Base-by-base conservation (phyloP, 2,113 vertebrate genomes). In the Maccullochella peelii region DNA sequence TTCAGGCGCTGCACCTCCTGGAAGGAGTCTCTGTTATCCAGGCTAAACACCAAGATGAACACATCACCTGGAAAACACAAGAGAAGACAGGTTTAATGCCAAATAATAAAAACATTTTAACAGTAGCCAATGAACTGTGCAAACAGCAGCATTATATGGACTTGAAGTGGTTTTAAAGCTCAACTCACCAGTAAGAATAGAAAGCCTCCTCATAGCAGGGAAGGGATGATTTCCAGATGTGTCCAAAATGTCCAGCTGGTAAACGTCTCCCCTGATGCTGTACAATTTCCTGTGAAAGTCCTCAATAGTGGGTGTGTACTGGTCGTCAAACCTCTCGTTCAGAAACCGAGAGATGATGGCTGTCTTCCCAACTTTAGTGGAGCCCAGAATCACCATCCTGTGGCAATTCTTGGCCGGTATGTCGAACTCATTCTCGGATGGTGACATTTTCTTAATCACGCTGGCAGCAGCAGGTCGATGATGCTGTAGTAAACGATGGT, bases 221-320 rank as follows among this genome's bases (percentile, higher is more conserved):
- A 99, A 99, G 0, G 98, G 98, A 50, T 99, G 98, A 66, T 99
- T 98, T 77, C 98, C 98, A 1, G 98, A 99, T 0, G 98, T 99
- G 95, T 99, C 98, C 70, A 99, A 94, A 90, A 99, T 98, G 93
- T 99, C 98, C 27, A 99, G 94, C 93, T 98, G 98, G 83, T 99
- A 99, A 67, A 98, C 95, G 55, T 98, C 97, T 1, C 98, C 98
- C 0, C 95, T 95, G 95, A 99, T 99, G 94, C 97, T 97, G 95
- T 99, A 99, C 91, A 99, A 97, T 94, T 99, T 99, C 91, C 98
- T 96, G 88, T 99, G 98, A 93, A 99, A 99, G 92, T 99, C 97
- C 93, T 99, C 98, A 68, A 99, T 98, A 69, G 98, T 99, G 52
- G 98, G 98, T 0, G 98, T 99, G 96, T 99, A 99, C 71, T 98